A percentile compares a stretch with the other conserved stretches of the same genome.
These are phyloP conservation scores for Aurelia aurita DNA, from an alignment of 30 jellyfish, hydroid and myxozoan species.

Conservation along the genomic window DNA sequence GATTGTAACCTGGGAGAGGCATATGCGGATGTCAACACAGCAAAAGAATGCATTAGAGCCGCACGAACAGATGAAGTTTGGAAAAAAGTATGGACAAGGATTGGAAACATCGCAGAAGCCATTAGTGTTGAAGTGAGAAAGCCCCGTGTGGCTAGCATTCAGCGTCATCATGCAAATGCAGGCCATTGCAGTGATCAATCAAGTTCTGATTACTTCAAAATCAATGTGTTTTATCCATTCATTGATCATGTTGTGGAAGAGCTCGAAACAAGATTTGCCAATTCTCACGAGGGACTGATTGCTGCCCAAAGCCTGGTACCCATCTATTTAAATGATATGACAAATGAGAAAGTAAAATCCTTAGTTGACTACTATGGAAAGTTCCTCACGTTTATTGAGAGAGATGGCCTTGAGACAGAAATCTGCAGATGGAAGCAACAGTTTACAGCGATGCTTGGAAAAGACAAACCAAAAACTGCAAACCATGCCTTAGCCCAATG, in stretches of 20 bases:
- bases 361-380: slow-evolving; percentile 50
- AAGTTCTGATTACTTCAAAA: slow-evolving; percentile 50
- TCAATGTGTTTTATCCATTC: slow-evolving; percentile 30
- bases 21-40: slow-evolving; percentile 45
- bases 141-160: slow-evolving; percentile 59
- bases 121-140: slow-evolving; percentile 48
- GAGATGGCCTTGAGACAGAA: slow-evolving; percentile 49
- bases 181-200: slow-evolving; percentile 52
- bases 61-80: slow-evolving; percentile 35
- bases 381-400: slow-evolving; percentile 43
- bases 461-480: slow-evolving; percentile 53
- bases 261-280: slow-evolving; percentile 53
- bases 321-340: slow-evolving; percentile 34
- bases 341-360: slow-evolving; percentile 37
- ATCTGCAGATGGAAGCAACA: slow-evolving; percentile 50
- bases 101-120: slow-evolving; percentile 42
- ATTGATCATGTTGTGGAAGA: slow-evolving; percentile 56
- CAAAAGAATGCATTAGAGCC: slow-evolving; percentile 44
- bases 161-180: slow-evolving; percentile 57
- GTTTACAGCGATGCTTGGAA: slow-evolving; percentile 15
- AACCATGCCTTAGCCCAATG: slow-evolving; percentile 52
- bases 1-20: slow-evolving; percentile 42
- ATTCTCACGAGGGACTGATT: slow-evolving; percentile 55
- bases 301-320: slow-evolving; percentile 54
- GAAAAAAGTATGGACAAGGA: slow-evolving; percentile 60